Conservation (phyloP, 2,797 vertebrate species). For the Halcyon smyrnensis region DNA sequence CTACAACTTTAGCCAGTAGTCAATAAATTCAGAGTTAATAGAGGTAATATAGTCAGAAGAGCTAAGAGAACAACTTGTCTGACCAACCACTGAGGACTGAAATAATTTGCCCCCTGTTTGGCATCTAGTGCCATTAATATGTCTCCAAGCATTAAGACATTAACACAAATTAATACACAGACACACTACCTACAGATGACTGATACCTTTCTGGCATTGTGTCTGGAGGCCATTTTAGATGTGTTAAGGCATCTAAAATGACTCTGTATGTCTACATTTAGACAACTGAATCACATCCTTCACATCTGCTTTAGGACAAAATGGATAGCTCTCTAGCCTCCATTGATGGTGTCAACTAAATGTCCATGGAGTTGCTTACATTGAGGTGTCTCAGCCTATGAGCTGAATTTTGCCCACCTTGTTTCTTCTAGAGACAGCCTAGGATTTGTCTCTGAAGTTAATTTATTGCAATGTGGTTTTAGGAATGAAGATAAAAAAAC, state of each 20-base stretch:
- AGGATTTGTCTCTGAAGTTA: not conserved
- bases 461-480: not conserved
- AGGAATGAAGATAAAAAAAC: not conserved
- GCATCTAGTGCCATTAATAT: not conserved
- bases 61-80: not conserved
- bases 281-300: not conserved
- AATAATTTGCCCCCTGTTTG: not conserved
- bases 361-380: not conserved
- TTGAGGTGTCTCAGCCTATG: not conserved
- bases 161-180: not conserved
- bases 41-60: not conserved
- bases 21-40: not conserved
- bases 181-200: not conserved
- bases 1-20: not conserved
- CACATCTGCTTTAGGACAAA: not conserved
- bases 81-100: not conserved
- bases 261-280: not conserved
- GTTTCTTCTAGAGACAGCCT: not conserved
- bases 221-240: not conserved
- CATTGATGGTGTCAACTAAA: not conserved
- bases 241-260: not conserved
- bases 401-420: not conserved
- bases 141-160: not conserved
- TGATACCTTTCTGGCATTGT: not conserved
- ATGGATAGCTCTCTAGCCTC: not conserved